These are phyloP conservation scores for Gambusia yucatana DNA, from an alignment of 2,797 vertebrate genomes.

Conservation along the genomic window DNA sequence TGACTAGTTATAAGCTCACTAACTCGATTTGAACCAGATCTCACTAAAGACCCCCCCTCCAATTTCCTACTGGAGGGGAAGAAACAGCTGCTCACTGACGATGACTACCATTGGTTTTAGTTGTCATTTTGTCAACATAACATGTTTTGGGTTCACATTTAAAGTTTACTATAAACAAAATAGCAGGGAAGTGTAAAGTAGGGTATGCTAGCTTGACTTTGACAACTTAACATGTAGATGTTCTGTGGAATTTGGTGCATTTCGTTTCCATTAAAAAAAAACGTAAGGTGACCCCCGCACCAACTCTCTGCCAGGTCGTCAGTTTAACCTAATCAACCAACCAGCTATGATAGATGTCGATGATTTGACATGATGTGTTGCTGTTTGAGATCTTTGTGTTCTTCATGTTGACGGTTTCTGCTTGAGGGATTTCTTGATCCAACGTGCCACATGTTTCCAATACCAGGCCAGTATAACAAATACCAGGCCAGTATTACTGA, in stretches of 20 bases:
- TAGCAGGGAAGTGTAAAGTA: neutral
- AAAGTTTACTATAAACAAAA: neutral
- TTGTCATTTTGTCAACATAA: neutral
- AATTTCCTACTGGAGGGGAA: too few relatives aligned
- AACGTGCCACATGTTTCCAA: neutral
- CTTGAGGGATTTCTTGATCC: neutral
- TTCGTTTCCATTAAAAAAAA: too few relatives aligned
- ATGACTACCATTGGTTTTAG: neutral
- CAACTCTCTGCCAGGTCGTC: too few relatives aligned
- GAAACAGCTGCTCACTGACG: too few relatives aligned
- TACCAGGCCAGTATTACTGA: too few relatives aligned
- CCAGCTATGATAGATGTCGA: neutral
- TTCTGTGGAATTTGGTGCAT: too few relatives aligned
- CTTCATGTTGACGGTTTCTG: neutral
- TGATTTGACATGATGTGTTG: neutral
- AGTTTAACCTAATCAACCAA: too few relatives aligned
- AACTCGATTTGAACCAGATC: neutral
- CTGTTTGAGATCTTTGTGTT: neutral
- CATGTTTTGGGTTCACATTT: too few relatives aligned
- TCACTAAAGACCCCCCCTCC: neutral
- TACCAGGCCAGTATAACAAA: too few relatives aligned
- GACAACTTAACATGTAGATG: too few relatives aligned
- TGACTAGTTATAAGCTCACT: neutral
- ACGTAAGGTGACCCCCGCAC: too few relatives aligned
- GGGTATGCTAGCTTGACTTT: neutral